Evolutionary conservation across 2,113 vertebrate genomes (phyloP).

Genomic region (Naja naja): DNA sequence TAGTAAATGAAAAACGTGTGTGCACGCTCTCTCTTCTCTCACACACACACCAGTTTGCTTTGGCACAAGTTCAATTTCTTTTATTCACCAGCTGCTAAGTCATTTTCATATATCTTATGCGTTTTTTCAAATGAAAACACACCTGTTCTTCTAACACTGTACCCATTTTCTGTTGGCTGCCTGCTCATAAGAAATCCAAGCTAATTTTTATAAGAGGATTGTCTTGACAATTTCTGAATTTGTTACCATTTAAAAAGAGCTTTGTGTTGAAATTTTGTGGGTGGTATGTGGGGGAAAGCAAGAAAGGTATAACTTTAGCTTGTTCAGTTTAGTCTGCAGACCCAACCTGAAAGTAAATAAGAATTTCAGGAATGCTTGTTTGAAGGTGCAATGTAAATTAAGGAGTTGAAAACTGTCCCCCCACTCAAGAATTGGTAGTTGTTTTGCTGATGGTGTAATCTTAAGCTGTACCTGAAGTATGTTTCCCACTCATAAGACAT

Average conservation of each 20-base stretch:
- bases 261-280: neutral
- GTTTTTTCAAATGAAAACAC: conserved; percentile 74
- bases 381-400: neutral
- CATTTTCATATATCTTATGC: conserved; percentile 75
- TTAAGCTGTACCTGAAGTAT: neutral
- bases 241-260: conserved; percentile 19
- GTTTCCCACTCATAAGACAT: neutral
- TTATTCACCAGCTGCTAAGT: conserved; percentile 78
- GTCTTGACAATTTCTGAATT: conserved; percentile 43
- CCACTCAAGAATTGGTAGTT: neutral
- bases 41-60: conserved; percentile 54
- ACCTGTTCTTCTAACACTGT: conserved; percentile 76
- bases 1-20: neutral
- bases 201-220: conserved; percentile 64
- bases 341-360: neutral
- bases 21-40: neutral
- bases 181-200: conserved; percentile 57
- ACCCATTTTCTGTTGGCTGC: conserved; percentile 70
- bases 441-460: neutral
- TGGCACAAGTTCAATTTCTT: conserved; percentile 76
- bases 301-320: neutral
- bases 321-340: neutral
- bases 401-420: neutral
- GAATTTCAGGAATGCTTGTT: neutral
- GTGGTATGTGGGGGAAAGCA: neutral